A percentile compares a stretch with the other conserved stretches of the same genome.
phyloP scores from a whole-genome alignment of 2,797 vertebrate species.

The Thunnus albacares region DNA sequence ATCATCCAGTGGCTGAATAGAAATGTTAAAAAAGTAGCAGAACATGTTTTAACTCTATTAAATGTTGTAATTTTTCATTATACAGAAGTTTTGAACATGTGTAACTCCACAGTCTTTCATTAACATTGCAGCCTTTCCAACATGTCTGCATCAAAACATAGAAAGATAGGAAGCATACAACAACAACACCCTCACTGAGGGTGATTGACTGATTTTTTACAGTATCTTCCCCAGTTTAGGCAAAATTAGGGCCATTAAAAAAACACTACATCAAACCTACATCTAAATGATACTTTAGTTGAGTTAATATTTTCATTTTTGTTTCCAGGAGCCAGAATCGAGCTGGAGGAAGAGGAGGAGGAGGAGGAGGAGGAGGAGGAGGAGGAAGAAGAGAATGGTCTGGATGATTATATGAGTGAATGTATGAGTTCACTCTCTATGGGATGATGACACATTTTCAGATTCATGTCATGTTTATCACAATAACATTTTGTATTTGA shows the following conservation, averaged over 20 bases:
- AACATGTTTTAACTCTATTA: neutral
- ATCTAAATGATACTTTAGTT: neutral
- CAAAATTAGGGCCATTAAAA: no score
- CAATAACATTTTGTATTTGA: neutral
- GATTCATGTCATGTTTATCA: constrained; percentile 9
- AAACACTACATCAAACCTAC: no score
- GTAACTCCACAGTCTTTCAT: neutral
- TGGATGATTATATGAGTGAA: constrained; percentile 54
- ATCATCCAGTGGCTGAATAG: no score
- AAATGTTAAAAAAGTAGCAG: neutral
- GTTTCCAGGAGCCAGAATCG: constrained; percentile 25
- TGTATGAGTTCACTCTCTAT: constrained; percentile 58
- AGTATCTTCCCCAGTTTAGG: neutral
- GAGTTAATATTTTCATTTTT: neutral
- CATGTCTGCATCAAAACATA: constrained; percentile 37
- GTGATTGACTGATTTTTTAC: no score
- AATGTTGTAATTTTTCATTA: neutral
- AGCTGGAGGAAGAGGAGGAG: neutral
- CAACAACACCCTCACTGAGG: neutral
- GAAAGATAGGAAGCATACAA: constrained; percentile 28
- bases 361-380: constrained; percentile 22
- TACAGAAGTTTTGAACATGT: neutral
- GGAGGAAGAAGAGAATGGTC: constrained; percentile 18
- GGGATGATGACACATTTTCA: constrained; percentile 1
- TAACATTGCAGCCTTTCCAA: constrained; percentile 24